phyloP scores from a whole-genome alignment of 2,113 vertebrate genomes.

The Andinoacara biseriatus region DNA sequence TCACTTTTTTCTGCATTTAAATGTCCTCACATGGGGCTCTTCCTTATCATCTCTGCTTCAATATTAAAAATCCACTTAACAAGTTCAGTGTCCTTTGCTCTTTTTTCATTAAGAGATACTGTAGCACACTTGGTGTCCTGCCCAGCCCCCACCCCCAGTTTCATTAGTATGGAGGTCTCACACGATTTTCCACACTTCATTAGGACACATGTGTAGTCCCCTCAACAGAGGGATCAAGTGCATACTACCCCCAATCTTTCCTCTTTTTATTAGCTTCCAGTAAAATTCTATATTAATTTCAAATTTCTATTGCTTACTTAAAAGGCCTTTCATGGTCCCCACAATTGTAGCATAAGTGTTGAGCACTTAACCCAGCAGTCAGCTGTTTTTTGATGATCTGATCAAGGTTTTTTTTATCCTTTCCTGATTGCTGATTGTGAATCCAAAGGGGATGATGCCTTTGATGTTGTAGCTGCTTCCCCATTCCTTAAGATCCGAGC shows the following conservation, averaged over 20 bases:
- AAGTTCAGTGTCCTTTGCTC: constrained; percentile 26
- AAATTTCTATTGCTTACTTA: neutral
- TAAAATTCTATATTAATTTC: neutral
- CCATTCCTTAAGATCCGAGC: neutral
- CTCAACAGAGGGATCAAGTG: neutral
- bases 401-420: neutral
- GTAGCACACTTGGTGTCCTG: neutral
- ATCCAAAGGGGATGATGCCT: neutral
- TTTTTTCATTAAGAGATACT: constrained; percentile 45
- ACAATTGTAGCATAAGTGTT: neutral
- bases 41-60: constrained; percentile 38
- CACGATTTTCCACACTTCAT: constrained; percentile 23
- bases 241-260: neutral
- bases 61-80: constrained; percentile 63
- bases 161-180: constrained; percentile 40
- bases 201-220: constrained; percentile 37
- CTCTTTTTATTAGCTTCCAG: neutral
- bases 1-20: constrained; percentile 37
- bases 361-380: no score
- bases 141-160: constrained; percentile 20
- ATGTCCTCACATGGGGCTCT: constrained; percentile 28
- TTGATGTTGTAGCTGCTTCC: neutral
- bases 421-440: neutral
- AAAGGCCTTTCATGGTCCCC: neutral
- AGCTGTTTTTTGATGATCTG: no score